Conservation (phyloP, 1,140 invertebrate species). For the Samia ricini region DNA sequence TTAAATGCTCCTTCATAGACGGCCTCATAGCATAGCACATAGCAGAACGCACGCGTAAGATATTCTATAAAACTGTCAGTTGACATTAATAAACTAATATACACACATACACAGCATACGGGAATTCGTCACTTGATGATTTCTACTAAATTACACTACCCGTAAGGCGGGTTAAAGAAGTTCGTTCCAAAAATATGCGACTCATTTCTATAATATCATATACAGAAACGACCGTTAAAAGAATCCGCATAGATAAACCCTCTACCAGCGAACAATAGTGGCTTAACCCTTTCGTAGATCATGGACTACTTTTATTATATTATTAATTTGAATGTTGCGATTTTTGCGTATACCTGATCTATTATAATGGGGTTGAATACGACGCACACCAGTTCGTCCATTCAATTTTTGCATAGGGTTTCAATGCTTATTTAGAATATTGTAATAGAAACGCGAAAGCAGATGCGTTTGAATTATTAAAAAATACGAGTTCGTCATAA, state of each 20-base stretch:
- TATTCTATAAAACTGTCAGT: too few species aligned
- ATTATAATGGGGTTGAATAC: constrained; percentile 50
- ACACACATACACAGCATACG: too few species aligned
- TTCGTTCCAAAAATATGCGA: background rate
- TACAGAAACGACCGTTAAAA: constrained; percentile 6
- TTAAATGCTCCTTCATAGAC: too few species aligned
- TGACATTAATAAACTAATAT: too few species aligned
- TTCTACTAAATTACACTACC: too few species aligned
- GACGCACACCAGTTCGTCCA: constrained; percentile 22
- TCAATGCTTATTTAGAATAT: constrained; percentile 48
- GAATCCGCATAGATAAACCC: constrained; percentile 9
- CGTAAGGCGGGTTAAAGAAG: background rate
- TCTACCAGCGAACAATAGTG: constrained; percentile 37
- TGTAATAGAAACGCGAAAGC: constrained; percentile 31
- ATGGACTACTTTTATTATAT: constrained; percentile 67
- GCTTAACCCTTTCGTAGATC: constrained; percentile 55
- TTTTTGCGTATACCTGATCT: constrained; percentile 71
- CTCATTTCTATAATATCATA: background rate
- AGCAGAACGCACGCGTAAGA: too few species aligned
- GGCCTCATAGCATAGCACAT: too few species aligned
- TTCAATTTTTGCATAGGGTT: constrained; percentile 71
- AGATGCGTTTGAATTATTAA: constrained; percentile 42
- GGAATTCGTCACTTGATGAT: too few species aligned
- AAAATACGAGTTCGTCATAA: background rate
- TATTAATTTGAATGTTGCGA: constrained; percentile 75